Percentiles rank a stretch among this genome's conserved stretches.
Evolutionary conservation across 2,888 invertebrate genomes (phyloP).

Genomic region (Nyleta sp.): DNA sequence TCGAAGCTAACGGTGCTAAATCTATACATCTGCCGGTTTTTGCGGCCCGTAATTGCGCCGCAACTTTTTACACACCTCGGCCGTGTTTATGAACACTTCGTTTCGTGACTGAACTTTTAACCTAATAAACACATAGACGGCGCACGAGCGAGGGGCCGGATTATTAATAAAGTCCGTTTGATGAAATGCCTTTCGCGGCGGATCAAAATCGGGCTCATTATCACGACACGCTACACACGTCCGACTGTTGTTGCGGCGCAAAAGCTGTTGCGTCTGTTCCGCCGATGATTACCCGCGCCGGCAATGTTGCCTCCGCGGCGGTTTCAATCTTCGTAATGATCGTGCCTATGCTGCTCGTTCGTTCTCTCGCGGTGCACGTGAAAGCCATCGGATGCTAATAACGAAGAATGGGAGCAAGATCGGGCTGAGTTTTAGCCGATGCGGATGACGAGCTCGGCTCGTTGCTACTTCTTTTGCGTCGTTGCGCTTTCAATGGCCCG

Average conservation of each 20-base stretch:
- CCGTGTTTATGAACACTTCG: slow-evolving; percentile 47
- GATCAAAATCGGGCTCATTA: slow-evolving; percentile 59
- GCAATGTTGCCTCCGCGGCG: slow-evolving; percentile 69
- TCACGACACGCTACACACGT: slow-evolving; percentile 51
- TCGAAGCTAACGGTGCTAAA: slow-evolving; percentile 46
- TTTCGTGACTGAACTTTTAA: slow-evolving; percentile 59
- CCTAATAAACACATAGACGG: slow-evolving; percentile 51
- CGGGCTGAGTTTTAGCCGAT: slow-evolving; percentile 62
- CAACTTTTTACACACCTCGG: slow-evolving; percentile 59
- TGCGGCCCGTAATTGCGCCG: slow-evolving; percentile 39
- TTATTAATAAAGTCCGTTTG: slow-evolving; percentile 53
- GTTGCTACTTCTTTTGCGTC: slow-evolving; percentile 73
- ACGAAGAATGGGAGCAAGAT: slow-evolving; percentile 69
- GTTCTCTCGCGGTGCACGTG: slow-evolving; percentile 42
- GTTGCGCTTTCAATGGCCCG: slow-evolving; percentile 72
- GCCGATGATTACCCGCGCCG: slow-evolving; percentile 60
- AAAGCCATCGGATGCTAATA: slow-evolving; percentile 74
- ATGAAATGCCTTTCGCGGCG: slow-evolving; percentile 40
- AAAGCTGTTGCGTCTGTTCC: slow-evolving; percentile 49
- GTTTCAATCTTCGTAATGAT: slow-evolving; percentile 80
- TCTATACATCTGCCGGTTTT: slow-evolving; percentile 45
- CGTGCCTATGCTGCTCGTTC: slow-evolving; percentile 65
- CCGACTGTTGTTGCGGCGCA: slow-evolving; percentile 9
- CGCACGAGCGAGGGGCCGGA: slow-evolving; percentile 3
- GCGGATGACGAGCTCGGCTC: slow-evolving; percentile 62